A percentile compares a stretch with the other conserved stretches of the same genome.
These are phyloP conservation scores for Naso thynnoides DNA, from an alignment of 2,797 vertebrate species.

Conservation along the genomic window DNA sequence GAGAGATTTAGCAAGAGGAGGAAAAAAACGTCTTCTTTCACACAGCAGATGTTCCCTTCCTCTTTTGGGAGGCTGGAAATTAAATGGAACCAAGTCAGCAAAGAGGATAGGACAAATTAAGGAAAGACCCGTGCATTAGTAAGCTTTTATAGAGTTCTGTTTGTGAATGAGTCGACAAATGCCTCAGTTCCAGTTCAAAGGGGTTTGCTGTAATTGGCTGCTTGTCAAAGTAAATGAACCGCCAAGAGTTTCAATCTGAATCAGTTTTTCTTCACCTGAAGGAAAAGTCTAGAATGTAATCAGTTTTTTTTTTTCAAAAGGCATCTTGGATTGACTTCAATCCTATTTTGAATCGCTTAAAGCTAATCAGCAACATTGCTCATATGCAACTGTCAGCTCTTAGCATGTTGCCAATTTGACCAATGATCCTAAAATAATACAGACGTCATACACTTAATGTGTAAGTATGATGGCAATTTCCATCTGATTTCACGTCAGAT, in stretches of 20 bases:
- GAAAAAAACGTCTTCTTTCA: constrained; percentile 27
- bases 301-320: constrained; percentile 12
- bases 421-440: constrained; percentile 17
- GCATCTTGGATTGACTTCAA: background rate
- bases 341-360: constrained; percentile 17
- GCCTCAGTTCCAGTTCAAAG: background rate
- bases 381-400: constrained; percentile 3
- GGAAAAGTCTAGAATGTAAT: background rate
- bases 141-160: background rate
- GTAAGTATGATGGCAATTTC: constrained; percentile 23
- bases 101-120: constrained; percentile 6
- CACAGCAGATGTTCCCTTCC: constrained; percentile 50
- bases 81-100: constrained; percentile 7
- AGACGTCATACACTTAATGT: constrained; percentile 21
- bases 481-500: constrained; percentile 54
- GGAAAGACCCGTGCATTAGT: background rate
- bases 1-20: background rate
- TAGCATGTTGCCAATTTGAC: constrained; percentile 9
- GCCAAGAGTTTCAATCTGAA: constrained; percentile 16
- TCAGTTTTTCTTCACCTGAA: background rate
- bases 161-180: constrained; percentile 4
- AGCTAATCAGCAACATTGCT: constrained; percentile 14
- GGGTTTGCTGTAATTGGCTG: background rate
- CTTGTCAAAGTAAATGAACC: background rate
- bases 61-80: constrained; percentile 7